Evolutionary conservation across 2,888 invertebrate species (phyloP).

Genomic region (Synanthedon tipuliformis): DNA sequence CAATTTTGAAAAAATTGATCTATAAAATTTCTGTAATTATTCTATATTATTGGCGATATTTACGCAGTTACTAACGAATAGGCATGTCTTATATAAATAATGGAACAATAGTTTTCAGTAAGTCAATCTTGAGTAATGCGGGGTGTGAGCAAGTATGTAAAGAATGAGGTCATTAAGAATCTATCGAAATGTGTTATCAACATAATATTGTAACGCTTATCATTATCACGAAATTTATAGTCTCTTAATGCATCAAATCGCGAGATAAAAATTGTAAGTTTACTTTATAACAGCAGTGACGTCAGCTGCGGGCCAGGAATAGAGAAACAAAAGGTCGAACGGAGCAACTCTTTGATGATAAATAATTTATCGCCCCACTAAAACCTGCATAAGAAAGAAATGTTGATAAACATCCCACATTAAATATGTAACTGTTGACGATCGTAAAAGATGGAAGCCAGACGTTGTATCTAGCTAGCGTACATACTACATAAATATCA

Average conservation of each 20-base stretch:
- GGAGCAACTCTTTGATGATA: slow-evolving; percentile 66
- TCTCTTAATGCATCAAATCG: slow-evolving; percentile 28
- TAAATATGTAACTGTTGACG: slow-evolving; percentile 69
- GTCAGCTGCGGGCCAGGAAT: slow-evolving; percentile 35
- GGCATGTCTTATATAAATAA: too few relatives aligned
- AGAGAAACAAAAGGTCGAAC: slow-evolving; percentile 63
- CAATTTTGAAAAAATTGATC: too few relatives aligned
- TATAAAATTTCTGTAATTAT: too few relatives aligned
- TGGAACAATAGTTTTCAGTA: slow-evolving; percentile 30
- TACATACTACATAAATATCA: slow-evolving; percentile 56
- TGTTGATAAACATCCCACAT: slow-evolving; percentile 70
- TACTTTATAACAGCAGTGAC: slow-evolving; percentile 45
- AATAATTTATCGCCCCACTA: slow-evolving; percentile 66
- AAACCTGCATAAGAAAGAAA: slow-evolving; percentile 69
- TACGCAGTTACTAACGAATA: too few relatives aligned
- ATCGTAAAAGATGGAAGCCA: slow-evolving; percentile 64
- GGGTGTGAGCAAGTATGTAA: slow-evolving; percentile 26
- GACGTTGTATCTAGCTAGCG: slow-evolving; percentile 20
- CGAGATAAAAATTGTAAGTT: slow-evolving; percentile 32
- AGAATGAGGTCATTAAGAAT: slow-evolving; percentile 41
- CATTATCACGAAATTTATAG: slow-evolving; percentile 32
- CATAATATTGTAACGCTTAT: slow-evolving; percentile 19
- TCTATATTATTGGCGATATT: too few relatives aligned
- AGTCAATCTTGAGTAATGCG: slow-evolving; percentile 43
- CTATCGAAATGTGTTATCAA: slow-evolving; percentile 41